A percentile compares a stretch with the other conserved stretches of the same genome.
Evolutionary conservation across 2,797 vertebrate genomes (phyloP).

Genomic region (Danio aesculapii): DNA sequence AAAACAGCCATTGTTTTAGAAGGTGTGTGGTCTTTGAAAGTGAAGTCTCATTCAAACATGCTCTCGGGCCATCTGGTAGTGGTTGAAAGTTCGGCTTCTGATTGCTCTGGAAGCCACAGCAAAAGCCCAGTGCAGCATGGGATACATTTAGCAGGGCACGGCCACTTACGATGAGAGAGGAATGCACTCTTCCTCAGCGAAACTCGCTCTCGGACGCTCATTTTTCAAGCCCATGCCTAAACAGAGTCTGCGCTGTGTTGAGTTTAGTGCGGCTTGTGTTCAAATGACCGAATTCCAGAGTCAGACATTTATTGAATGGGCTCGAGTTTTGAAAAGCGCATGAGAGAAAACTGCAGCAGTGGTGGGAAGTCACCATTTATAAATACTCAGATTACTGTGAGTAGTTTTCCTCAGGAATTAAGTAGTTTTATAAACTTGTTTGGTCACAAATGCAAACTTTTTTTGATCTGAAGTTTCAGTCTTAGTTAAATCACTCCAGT

Average conservation of each 20-base stretch:
- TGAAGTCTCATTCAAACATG: conserved; percentile 64
- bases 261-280: conserved; percentile 28
- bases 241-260: conserved; percentile 31
- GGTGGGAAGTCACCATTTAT: too few relatives aligned
- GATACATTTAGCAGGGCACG: conserved; percentile 62
- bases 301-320: conserved; percentile 15
- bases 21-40: conserved; percentile 68
- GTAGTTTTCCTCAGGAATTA: too few relatives aligned
- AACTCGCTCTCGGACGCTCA: conserved; percentile 27
- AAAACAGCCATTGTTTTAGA: conserved; percentile 39
- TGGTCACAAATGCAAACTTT: background rate
- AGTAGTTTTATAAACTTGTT: too few relatives aligned
- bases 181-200: conserved; percentile 40
- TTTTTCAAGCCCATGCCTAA: conserved; percentile 52
- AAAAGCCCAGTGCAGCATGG: conserved; percentile 51
- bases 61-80: conserved; percentile 67
- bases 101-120: conserved; percentile 62
- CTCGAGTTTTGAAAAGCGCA: background rate
- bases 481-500: background rate
- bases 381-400: too few relatives aligned
- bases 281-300: conserved; percentile 32
- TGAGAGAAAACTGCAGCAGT: background rate
- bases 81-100: conserved; percentile 67
- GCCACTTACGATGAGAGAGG: conserved; percentile 52
- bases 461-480: background rate